Evolutionary conservation across 1,140 invertebrate genomes (phyloP).

Genomic region (Rhizoglyphus robini): DNA sequence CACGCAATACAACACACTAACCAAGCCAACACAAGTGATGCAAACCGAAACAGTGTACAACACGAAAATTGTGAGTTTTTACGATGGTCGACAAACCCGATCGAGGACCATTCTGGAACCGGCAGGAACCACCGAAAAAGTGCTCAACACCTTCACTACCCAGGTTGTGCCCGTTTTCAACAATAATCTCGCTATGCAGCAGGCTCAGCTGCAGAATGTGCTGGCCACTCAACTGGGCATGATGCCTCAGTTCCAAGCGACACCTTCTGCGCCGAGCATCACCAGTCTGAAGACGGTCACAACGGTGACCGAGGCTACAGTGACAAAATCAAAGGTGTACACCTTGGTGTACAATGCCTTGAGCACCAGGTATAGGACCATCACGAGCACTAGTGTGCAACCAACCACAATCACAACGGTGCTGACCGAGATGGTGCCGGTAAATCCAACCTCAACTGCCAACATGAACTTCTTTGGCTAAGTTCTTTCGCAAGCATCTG

Average conservation of each 20-base stretch:
- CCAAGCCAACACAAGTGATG: slow-evolving; percentile 26
- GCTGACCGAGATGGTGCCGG: slow-evolving; percentile 21
- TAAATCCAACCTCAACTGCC: background rate
- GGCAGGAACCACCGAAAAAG: slow-evolving; percentile 24
- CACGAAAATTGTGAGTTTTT: slow-evolving; percentile 31
- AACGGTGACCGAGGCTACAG: slow-evolving; percentile 27
- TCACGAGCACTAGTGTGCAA: slow-evolving; percentile 27
- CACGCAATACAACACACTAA: slow-evolving; percentile 27
- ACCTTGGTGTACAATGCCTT: slow-evolving; percentile 30
- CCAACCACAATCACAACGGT: slow-evolving; percentile 27
- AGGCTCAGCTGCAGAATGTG: slow-evolving; percentile 23
- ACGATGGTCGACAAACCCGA: slow-evolving; percentile 29
- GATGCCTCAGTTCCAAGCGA: slow-evolving; percentile 15
- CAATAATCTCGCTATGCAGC: slow-evolving; percentile 22
- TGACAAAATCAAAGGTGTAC: slow-evolving; percentile 26
- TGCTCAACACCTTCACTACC: slow-evolving; percentile 28
- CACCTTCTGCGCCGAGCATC: background rate
- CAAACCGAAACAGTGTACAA: slow-evolving; percentile 30
- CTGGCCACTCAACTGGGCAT: slow-evolving; percentile 17
- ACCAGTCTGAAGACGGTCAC: slow-evolving; percentile 24
- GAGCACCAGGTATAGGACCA: slow-evolving; percentile 28
- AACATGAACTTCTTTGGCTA: slow-evolving; percentile 10
- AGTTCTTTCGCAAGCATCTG: background rate
- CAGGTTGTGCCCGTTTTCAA: slow-evolving; percentile 26
- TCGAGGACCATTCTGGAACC: slow-evolving; percentile 29